A percentile compares a stretch with the other conserved stretches of the same genome.
These are phyloP conservation scores for Halotydeus destructor DNA, from an alignment of 1,140 invertebrate genomes.

Conservation along the genomic window DNA sequence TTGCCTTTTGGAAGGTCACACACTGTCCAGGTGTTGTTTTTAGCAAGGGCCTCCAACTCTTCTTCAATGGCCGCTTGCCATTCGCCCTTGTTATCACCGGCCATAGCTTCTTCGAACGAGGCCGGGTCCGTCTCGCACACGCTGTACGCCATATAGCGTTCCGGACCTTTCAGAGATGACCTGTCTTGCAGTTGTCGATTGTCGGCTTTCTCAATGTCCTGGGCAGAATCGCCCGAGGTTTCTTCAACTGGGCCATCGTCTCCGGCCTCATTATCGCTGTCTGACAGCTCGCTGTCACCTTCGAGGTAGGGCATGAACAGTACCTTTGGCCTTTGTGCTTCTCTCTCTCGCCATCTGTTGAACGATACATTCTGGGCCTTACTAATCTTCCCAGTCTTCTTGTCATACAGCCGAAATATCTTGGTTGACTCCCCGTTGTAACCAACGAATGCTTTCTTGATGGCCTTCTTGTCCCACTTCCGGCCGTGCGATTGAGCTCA, in stretches of 20 bases:
- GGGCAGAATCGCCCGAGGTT: too few relatives aligned
- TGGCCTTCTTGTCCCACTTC: neutral
- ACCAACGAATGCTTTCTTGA: neutral
- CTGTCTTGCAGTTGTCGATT: neutral
- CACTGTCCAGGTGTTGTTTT: neutral
- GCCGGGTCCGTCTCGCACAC: neutral
- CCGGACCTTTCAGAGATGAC: neutral
- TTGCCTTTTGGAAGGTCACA: neutral
- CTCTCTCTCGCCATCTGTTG: too few relatives aligned
- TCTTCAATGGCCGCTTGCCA: conserved; percentile 1
- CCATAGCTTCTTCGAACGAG: conserved; percentile 1
- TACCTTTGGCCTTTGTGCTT: too few relatives aligned
- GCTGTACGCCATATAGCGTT: neutral
- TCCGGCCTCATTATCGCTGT: neutral
- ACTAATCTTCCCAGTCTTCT: neutral
- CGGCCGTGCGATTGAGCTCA: neutral
- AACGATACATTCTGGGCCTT: neutral
- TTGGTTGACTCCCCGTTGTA: neutral
- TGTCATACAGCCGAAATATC: neutral
- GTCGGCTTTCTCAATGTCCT: neutral
- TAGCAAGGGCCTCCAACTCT: neutral
- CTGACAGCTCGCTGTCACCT: neutral
- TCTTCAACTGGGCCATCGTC: neutral
- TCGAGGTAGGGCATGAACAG: too few relatives aligned
- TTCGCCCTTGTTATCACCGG: neutral